phyloP scores from a whole-genome alignment of 2,888 invertebrate species.

The Epistrophella euchroma region DNA sequence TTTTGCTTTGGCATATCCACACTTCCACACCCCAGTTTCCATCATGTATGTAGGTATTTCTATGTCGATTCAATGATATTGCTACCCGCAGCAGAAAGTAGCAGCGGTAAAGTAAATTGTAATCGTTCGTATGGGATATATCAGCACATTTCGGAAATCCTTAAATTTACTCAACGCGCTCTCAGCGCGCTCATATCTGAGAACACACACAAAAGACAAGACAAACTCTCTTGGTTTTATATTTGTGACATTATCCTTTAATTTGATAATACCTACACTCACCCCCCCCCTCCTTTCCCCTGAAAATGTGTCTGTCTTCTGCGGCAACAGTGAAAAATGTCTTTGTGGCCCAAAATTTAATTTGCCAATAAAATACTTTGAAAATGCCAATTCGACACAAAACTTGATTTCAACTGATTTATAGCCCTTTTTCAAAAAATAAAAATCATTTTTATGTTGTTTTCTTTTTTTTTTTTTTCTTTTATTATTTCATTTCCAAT shows the following conservation, averaged over 20 bases:
- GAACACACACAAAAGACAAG: neutral
- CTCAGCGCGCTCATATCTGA: neutral
- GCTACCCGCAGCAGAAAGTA: constrained; percentile 38
- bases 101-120: constrained; percentile 14
- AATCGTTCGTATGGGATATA: constrained; percentile 50
- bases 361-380: constrained; percentile 56
- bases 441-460: constrained; percentile 17
- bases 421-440: neutral
- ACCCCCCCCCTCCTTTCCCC: neutral
- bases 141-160: constrained; percentile 52
- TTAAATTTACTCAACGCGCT: constrained; percentile 45
- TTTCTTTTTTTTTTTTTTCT: too few species aligned
- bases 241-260: constrained; percentile 36
- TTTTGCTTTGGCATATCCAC: neutral
- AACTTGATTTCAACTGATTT: constrained; percentile 51
- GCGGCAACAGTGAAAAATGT: constrained; percentile 25
- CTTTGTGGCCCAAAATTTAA: constrained; percentile 50
- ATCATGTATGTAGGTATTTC: neutral
- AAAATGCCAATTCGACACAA: constrained; percentile 48
- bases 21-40: neutral
- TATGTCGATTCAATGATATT: constrained; percentile 32
- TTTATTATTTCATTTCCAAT: neutral
- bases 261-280: constrained; percentile 22
- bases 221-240: too few species aligned
- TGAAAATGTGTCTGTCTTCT: neutral